Evolutionary conservation across 1,140 invertebrate genomes (phyloP).

Genomic region (Solenopsis fugax): DNA sequence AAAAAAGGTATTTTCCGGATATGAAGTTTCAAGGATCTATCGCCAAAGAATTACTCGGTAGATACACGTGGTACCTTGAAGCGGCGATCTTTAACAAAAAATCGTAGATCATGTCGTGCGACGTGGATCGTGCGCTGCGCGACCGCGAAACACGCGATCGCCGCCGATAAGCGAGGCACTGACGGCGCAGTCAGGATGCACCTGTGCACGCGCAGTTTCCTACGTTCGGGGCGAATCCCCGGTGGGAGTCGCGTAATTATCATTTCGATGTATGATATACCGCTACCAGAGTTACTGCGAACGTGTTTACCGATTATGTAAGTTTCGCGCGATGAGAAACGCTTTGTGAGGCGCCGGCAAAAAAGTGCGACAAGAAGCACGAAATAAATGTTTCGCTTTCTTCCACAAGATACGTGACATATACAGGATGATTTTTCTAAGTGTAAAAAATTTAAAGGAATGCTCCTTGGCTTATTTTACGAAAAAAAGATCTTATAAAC

Average conservation of each 20-base stretch:
- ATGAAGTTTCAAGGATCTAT: neutral
- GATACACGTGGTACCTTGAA: neutral
- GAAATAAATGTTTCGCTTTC: too few species aligned
- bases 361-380: too few species aligned
- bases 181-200: constrained; percentile 35
- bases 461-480: too few species aligned
- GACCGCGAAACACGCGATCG: neutral
- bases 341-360: too few species aligned
- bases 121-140: constrained; percentile 6
- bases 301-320: constrained; percentile 72
- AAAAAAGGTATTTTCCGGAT: neutral
- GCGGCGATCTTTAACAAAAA: neutral
- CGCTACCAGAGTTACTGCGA: constrained; percentile 36
- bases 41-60: neutral
- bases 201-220: constrained; percentile 36
- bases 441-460: too few species aligned
- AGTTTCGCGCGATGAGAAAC: constrained; percentile 9
- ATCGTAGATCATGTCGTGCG: neutral
- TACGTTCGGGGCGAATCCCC: neutral
- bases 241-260: constrained; percentile 82
- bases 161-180: constrained; percentile 9
- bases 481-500: too few species aligned
- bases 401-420: too few species aligned
- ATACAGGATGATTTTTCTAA: too few species aligned
- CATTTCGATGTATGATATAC: constrained; percentile 78